These are phyloP conservation scores for Acrobeloides nanus DNA, from an alignment of 2,888 invertebrate genomes.

Conservation along the genomic window DNA sequence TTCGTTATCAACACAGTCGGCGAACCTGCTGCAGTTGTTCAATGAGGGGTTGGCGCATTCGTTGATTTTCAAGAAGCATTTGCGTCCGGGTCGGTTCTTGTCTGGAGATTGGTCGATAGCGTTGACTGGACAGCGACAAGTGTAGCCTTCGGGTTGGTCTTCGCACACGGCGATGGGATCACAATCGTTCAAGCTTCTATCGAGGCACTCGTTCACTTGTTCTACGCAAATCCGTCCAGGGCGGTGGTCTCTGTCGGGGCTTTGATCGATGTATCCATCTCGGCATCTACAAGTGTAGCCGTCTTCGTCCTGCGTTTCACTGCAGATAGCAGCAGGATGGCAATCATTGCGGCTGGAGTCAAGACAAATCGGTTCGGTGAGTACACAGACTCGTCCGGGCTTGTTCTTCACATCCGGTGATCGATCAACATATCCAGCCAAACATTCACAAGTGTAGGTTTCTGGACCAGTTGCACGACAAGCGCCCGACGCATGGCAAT, in stretches of 20 bases:
- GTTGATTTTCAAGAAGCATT: constrained; percentile 34
- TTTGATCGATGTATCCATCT: constrained; percentile 68
- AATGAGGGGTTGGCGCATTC: constrained; percentile 48
- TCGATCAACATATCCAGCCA: constrained; percentile 45
- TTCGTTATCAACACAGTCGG: constrained; percentile 48
- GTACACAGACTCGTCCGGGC: constrained; percentile 43
- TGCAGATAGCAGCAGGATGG: constrained; percentile 51
- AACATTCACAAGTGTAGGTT: constrained; percentile 52
- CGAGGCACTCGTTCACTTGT: constrained; percentile 51
- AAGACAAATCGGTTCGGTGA: constrained; percentile 47
- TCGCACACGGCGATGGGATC: constrained; percentile 49
- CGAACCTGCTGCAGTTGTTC: constrained; percentile 52
- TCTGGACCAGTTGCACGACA: constrained; percentile 48
- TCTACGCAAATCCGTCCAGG: constrained; percentile 50
- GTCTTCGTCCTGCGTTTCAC: constrained; percentile 23
- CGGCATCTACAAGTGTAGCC: constrained; percentile 73
- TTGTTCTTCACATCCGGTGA: constrained; percentile 35
- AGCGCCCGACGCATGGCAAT: constrained; percentile 47
- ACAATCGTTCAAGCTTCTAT: constrained; percentile 49
- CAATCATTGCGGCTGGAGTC: constrained; percentile 51
- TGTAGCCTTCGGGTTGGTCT: constrained; percentile 69
- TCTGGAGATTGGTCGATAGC: constrained; percentile 49
- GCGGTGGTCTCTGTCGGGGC: constrained; percentile 31
- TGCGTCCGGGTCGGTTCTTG: constrained; percentile 38
- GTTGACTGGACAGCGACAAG: constrained; percentile 64